Evolutionary conservation across 30 jellyfish, hydroid and myxozoan species (phyloP).

Genomic region (Clytia hemisphaerica): DNA sequence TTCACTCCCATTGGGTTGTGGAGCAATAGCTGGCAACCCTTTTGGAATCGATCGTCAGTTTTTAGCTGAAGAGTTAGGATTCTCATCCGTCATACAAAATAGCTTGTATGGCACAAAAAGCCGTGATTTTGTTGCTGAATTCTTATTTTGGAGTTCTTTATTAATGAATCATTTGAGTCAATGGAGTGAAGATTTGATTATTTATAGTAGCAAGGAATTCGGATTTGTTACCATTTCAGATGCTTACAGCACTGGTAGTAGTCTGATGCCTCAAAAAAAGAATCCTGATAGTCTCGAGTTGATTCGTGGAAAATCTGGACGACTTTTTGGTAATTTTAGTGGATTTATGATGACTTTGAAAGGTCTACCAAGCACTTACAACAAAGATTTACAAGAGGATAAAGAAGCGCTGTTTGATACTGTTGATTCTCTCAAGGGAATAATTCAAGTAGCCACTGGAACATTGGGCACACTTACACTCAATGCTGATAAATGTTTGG

Average conservation of each 20-base stretch:
- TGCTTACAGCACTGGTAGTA: constrained; percentile 76
- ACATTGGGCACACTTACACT: constrained; percentile 54
- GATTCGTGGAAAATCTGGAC: constrained; percentile 72
- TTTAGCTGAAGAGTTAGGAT: constrained; percentile 52
- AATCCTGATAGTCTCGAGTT: constrained; percentile 77
- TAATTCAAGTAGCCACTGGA: constrained; percentile 54
- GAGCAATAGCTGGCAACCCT: constrained; percentile 83
- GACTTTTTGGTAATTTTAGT: constrained; percentile 50
- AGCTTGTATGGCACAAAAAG: constrained; percentile 65
- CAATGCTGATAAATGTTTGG: constrained; percentile 37
- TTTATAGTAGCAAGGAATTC: constrained; percentile 62
- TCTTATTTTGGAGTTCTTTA: constrained; percentile 51
- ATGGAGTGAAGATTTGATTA: constrained; percentile 63
- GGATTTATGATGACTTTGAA: constrained; percentile 58
- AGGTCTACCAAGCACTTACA: constrained; percentile 67
- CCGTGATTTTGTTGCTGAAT: constrained; percentile 65
- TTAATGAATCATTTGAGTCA: constrained; percentile 48
- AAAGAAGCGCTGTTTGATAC: constrained; percentile 58
- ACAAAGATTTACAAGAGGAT: constrained; percentile 83
- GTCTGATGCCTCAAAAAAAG: constrained; percentile 80
- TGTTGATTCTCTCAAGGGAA: constrained; percentile 55
- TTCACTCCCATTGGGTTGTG: constrained; percentile 68
- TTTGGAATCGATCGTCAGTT: constrained; percentile 55
- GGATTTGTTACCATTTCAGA: constrained; percentile 55
- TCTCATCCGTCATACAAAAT: constrained; percentile 39